Conservation (phyloP, 2,888 invertebrate species). For the Byasa hedistus region DNA sequence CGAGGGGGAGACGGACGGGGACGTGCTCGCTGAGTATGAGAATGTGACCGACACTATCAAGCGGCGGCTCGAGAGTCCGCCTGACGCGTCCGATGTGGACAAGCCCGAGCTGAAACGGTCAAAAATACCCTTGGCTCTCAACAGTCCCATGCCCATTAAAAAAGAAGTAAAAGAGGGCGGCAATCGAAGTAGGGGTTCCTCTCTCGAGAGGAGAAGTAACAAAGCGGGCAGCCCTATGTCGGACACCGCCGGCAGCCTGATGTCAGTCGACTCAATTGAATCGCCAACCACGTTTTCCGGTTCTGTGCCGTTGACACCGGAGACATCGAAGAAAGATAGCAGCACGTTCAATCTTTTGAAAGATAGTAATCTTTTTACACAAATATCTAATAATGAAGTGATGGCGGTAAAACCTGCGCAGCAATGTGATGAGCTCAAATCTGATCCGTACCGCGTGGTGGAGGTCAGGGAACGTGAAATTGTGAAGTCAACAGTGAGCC, state of each 20-base stretch:
- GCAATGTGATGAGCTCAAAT: constrained; percentile 35
- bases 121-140: constrained; percentile 67
- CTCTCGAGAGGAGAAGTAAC: constrained; percentile 47
- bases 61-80: constrained; percentile 76
- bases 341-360: constrained; percentile 83
- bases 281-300: constrained; percentile 36
- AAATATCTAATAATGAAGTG: constrained; percentile 80
- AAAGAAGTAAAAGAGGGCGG: constrained; percentile 58
- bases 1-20: constrained; percentile 34
- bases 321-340: constrained; percentile 70
- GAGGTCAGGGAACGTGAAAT: constrained; percentile 86
- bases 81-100: constrained; percentile 61
- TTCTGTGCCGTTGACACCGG: constrained; percentile 52
- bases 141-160: constrained; percentile 65
- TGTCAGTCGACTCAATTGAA: constrained; percentile 49
- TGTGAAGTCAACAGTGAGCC: constrained; percentile 80
- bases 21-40: constrained; percentile 68
- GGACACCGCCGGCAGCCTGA: constrained; percentile 43
- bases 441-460: constrained; percentile 79
- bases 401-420: constrained; percentile 34
- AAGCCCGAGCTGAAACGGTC: constrained; percentile 66
- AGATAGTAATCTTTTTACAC: constrained; percentile 84
- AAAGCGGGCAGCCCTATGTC: constrained; percentile 39
- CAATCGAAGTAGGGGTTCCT: constrained; percentile 51
- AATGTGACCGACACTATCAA: constrained; percentile 83